Base-by-base conservation (phyloP, 2,888 invertebrate genomes). In the Pachydiplax longipennis region DNA sequence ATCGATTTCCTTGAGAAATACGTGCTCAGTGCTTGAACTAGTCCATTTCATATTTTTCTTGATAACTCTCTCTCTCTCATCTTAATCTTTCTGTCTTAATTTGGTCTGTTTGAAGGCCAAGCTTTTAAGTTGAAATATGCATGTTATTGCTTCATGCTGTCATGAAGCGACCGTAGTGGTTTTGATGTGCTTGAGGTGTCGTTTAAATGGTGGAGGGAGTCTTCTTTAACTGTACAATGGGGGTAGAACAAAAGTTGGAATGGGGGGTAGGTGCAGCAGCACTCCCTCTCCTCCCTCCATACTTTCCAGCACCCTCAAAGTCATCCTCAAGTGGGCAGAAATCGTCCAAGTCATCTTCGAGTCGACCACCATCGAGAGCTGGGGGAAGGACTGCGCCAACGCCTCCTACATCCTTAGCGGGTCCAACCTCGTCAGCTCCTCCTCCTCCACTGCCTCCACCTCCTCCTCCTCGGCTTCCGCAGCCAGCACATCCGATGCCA, bases 161-260 rank as follows among this genome's bases (percentile, higher is more conserved):
- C 48, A 31, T 83, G 53, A 83, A 15, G 13, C 58, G 83, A 5
- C 58, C 83, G n/a, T 25, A 35, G 83, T 83, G 83, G 31, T 53
- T 83, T 53, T 53, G 25, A 58, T 83, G 58, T 83, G 83, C 83
- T 83, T 83, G 58, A 25, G 37, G 53, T 48, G 12, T 48, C 48
- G 18, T n/a, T 35, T 82, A 44, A 48, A 44, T 58, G 58, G 31
- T 83, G 87, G 61, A 31, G 53, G 87, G 37, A 37, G 87, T 22
- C 5, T 35, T 58, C 37, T 37, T 25, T 87, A 61, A 37, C 10
- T 87, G 61, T 58, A 87, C 58, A 61, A 87, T 53, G 35, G 61
- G 87, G 87, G 87, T 87, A 37, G 87, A 87, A 87, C 87, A 87
- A 87, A 87, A 87, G 37, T 37, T n/a, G 87, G 87, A 87, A 87